Conservation (phyloP, 2,113 vertebrate genomes). For the Guaruba guarouba region DNA sequence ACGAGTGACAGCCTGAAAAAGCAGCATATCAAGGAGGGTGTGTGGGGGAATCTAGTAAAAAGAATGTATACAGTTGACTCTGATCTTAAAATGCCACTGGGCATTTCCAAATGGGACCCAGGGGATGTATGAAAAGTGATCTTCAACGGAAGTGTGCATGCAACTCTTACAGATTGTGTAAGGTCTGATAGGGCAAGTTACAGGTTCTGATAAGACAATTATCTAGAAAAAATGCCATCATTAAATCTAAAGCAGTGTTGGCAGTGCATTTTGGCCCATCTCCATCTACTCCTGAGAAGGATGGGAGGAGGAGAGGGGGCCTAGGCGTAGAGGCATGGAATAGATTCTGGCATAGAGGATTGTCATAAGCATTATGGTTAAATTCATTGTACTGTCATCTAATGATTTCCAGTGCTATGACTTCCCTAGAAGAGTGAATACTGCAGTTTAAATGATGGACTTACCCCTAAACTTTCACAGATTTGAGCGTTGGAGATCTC, state of each 20-base stretch:
- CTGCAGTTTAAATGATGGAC: background rate
- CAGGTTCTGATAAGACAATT: background rate
- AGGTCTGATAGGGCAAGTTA: background rate
- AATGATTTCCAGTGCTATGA: background rate
- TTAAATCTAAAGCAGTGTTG: background rate
- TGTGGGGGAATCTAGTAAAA: background rate
- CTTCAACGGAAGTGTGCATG: background rate
- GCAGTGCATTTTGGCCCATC: background rate
- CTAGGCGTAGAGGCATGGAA: background rate
- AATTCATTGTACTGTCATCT: background rate
- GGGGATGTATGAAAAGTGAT: background rate
- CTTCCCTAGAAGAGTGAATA: background rate
- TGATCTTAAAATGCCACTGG: background rate
- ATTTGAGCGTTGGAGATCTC: background rate
- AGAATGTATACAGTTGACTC: background rate
- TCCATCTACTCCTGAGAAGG: background rate
- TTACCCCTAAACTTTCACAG: background rate
- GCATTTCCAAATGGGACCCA: background rate
- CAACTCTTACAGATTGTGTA: background rate
- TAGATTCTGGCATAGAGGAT: background rate
- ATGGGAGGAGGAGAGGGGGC: background rate
- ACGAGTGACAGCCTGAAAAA: background rate
- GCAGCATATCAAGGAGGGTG: background rate
- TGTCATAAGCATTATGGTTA: background rate
- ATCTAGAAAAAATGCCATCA: background rate